Base-by-base conservation (phyloP, 2,888 invertebrate genomes). In the Germaria angustata region DNA sequence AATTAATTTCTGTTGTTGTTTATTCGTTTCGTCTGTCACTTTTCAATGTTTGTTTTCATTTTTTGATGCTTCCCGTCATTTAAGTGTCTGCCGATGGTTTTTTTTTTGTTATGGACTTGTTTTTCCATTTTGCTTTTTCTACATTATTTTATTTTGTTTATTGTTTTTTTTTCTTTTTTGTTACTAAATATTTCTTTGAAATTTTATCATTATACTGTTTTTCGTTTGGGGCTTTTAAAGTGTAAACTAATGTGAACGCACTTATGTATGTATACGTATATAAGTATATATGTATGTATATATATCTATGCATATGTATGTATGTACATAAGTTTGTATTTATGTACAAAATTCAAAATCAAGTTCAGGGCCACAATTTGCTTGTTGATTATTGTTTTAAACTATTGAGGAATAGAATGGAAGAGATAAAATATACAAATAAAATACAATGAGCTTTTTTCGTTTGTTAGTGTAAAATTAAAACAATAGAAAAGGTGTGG, bases 331-430 rank as follows among this genome's bases (percentile, higher is more conserved):
- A 2, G 22, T 39, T 4, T 59, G 36, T 32, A n/a, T n/a, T 55
- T 17, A 80, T 68, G 71, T 2, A 69, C 69, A 78, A 36, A 77
- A 61, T 77, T 69, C 59, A 53, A 78, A 69, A 41, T 71, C 63
- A 79, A 84, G 79, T 83, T 72, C 84, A 79, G 28, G 80, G 73
- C 53, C 71, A 80, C 36, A 65, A 65, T 57, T 55, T 65, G 55
- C 24, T 59, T 51, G 68, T 53, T 65, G 66, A 71, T 65, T 39
- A 41, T 20, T 44, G 69, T 68, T 71, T 46, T 36, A 61, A 65
- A 65, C 55, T 69, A 49, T 79, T 63, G 13, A 34, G 24, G 63
- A 71, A 65, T 69, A 32, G 53, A 22, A 77, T 6, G 8, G 39
- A 34, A 46, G 15, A 55, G 0, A 49, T 8, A n/a, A 46, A 20